These are phyloP conservation scores for Phyllotreta cruciferae DNA, from an alignment of 2,888 invertebrate genomes.

Conservation along the genomic window DNA sequence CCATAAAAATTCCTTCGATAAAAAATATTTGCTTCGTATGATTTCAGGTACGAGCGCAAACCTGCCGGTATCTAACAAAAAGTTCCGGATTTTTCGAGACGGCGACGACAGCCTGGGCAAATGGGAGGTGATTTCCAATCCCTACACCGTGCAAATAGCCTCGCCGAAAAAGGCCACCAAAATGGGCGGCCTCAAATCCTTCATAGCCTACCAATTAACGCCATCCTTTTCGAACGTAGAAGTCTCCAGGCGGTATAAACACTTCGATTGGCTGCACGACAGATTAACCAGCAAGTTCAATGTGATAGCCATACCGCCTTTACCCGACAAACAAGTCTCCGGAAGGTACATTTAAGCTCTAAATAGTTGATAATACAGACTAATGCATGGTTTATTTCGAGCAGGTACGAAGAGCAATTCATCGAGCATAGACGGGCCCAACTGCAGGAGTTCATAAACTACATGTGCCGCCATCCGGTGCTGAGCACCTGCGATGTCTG, in stretches of 20 bases:
- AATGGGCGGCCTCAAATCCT: slow-evolving; percentile 96
- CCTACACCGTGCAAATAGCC: slow-evolving; percentile 86
- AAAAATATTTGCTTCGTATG: not conserved
- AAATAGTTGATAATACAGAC: no score
- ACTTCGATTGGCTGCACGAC: slow-evolving; percentile 99
- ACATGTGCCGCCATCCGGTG: slow-evolving; percentile 96
- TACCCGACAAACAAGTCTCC: slow-evolving; percentile 95
- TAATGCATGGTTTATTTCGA: no score
- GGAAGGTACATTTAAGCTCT: no score
- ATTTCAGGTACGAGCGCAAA: slow-evolving; percentile 71
- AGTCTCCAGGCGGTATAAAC: slow-evolving; percentile 95
- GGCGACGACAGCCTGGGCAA: slow-evolving; percentile 76
- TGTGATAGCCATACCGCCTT: slow-evolving; percentile 92
- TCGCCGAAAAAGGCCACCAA: slow-evolving; percentile 98
- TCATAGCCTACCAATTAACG: slow-evolving; percentile 94
- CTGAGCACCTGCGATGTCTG: slow-evolving; percentile 91
- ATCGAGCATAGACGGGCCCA: slow-evolving; percentile 94
- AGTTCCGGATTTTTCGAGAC: slow-evolving; percentile 67
- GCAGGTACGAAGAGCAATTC: slow-evolving; percentile 85
- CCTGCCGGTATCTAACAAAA: slow-evolving; percentile 50
- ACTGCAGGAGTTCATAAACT: slow-evolving; percentile 94
- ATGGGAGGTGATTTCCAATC: slow-evolving; percentile 77
- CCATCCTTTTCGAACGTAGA: slow-evolving; percentile 94
- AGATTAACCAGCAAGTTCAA: slow-evolving; percentile 93
- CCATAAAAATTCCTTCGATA: no score